A percentile compares a stretch with the other conserved stretches of the same genome.
These are phyloP conservation scores for Ictalurus punctatus DNA, from an alignment of 2,113 vertebrate genomes.

Conservation along the genomic window DNA sequence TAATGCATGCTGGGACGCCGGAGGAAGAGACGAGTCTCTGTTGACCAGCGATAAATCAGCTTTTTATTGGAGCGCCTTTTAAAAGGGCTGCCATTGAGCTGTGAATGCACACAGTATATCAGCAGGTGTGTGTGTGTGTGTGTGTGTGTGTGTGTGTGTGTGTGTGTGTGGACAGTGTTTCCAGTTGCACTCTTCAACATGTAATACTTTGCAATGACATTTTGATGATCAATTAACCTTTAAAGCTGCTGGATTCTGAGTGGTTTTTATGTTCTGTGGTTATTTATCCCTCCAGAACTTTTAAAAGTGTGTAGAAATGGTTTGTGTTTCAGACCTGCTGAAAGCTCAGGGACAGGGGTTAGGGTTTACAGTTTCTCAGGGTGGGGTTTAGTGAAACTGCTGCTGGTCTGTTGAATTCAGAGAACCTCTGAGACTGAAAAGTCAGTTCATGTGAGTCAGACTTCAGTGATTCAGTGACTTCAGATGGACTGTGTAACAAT, in stretches of 20 bases:
- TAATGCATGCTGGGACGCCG: not conserved
- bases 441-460: not conserved
- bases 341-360: not conserved
- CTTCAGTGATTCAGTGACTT: not conserved
- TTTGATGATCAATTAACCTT: slow-evolving; percentile 64
- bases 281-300: not conserved
- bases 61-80: slow-evolving; percentile 3
- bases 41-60: slow-evolving; percentile 19
- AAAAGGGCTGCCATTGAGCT: not conserved
- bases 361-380: not conserved
- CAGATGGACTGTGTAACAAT: not conserved
- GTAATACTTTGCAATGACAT: slow-evolving; percentile 62
- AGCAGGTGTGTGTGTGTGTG: not conserved
- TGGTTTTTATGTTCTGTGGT: slow-evolving; percentile 9
- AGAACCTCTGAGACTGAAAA: not conserved
- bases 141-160: not conserved
- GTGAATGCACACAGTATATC: not conserved
- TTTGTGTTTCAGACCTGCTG: not conserved
- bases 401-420: not conserved
- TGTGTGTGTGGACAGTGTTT: slow-evolving; percentile 1
- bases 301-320: not conserved
- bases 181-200: not conserved
- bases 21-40: slow-evolving; percentile 16
- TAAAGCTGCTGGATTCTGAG: not conserved
- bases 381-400: not conserved